Evolutionary conservation across 2,113 vertebrate genomes (phyloP).

Genomic region (Recurvirostra avosetta): DNA sequence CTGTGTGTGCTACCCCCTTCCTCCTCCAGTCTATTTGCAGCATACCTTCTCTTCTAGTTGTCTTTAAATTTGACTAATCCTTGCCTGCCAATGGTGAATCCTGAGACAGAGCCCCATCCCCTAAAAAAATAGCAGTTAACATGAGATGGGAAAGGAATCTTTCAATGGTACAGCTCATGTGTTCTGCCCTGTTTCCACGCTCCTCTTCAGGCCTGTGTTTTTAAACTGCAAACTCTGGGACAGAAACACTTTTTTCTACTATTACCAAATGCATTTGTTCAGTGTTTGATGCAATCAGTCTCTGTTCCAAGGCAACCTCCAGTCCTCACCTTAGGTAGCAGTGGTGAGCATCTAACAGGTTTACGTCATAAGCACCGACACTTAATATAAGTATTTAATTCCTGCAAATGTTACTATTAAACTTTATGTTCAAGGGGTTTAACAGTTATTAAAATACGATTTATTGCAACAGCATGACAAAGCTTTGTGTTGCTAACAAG

Average conservation of each 20-base stretch:
- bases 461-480: slow-evolving; percentile 1
- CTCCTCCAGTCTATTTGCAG: not conserved
- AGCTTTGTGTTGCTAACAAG: not conserved
- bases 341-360: not conserved
- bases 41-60: not conserved
- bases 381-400: not conserved
- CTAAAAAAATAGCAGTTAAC: not conserved
- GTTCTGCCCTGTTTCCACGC: not conserved
- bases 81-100: not conserved
- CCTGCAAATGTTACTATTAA: not conserved
- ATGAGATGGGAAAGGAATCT: not conserved
- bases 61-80: not conserved
- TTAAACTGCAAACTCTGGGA: not conserved
- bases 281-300: not conserved
- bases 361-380: fast-evolving
- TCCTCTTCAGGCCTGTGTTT: not conserved
- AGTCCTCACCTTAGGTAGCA: not conserved
- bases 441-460: slow-evolving; percentile 1
- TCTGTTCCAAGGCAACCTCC: not conserved
- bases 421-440: slow-evolving; percentile 11
- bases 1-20: not conserved
- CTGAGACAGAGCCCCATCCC: not conserved
- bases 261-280: not conserved
- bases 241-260: not conserved
- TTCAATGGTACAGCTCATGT: fast-evolving